Evolutionary conservation across 2,888 invertebrate species (phyloP), one percentile per base, ranked within the genome.

Genomic region (Drosophila mimica): DNA sequence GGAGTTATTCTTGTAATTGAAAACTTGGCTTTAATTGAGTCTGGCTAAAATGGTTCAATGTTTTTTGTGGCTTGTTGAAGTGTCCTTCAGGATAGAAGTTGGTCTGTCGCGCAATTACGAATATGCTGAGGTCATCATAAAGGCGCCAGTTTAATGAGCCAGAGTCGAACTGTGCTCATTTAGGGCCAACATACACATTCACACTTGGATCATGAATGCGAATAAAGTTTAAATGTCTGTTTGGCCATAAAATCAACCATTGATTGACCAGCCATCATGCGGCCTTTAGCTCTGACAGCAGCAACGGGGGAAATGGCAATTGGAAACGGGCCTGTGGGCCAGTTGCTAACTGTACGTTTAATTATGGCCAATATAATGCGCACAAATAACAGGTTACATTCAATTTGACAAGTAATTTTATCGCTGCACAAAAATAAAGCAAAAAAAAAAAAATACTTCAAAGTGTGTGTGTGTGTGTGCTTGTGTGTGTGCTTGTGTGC

Each of bases 371-470:
- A 61, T 71, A 78, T 85, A 88, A 88, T 85, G 83, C 74, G 81
- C 81, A 73, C 88, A 88, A 86, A 85, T 86, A 79, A 83, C 85
- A 86, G 88, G 88, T 86, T 86, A 88, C 85, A 86, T 83, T 86
- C 85, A 86, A 86, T 86, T 86, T 86, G 85, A 86, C 88, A 85
- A 83, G 85, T 86, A 88, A 86, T 86, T 86, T 88, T 85, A 88
- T 86, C 76, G 85, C 79, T 52, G 51, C 68, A 57, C 15, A 25
- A 38, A 3, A 25, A 25, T 25, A 25, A n/a, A 4, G 3, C 3
- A 13, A 75, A 76, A 72, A 78, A 80, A 72, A 77, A 82, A 85
- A n/a, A n/a, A n/a, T n/a, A 70, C 79, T 79, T 74, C 58, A 60
- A 48, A 57, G 36, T 58, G 57, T 52, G 46, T 48, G 34, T 58